Conservation (phyloP, 1,140 invertebrate genomes). For the Diabrotica undecimpunctata region DNA sequence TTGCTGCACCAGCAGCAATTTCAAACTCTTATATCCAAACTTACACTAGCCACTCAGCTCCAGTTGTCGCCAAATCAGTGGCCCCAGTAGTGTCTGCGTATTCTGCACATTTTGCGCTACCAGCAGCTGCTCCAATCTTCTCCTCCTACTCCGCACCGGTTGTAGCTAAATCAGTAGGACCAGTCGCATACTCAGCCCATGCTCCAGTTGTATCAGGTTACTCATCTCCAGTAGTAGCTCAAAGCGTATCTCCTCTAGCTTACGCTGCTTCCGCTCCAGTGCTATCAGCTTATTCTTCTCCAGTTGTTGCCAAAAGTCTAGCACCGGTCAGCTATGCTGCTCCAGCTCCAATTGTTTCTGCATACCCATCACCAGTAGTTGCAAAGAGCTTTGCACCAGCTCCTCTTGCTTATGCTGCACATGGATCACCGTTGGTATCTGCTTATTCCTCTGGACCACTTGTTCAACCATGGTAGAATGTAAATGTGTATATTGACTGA, state of each 20-base stretch:
- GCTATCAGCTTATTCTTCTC: constrained; percentile 47
- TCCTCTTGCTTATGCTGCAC: too few species aligned
- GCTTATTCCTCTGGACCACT: too few species aligned
- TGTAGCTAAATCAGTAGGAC: constrained; percentile 36
- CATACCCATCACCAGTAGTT: too few species aligned
- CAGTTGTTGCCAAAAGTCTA: not conserved
- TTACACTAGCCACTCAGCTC: constrained; percentile 51
- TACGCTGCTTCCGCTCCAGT: not conserved
- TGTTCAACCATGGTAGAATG: too few species aligned
- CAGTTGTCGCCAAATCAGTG: constrained; percentile 55
- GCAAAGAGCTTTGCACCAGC: too few species aligned
- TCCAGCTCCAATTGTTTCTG: not conserved
- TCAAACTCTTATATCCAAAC: constrained; percentile 57
- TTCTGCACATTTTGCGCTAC: not conserved
- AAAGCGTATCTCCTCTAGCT: not conserved
- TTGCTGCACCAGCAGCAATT: constrained; percentile 30
- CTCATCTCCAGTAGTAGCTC: constrained; percentile 29
- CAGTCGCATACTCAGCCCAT: constrained; percentile 51
- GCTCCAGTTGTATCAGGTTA: constrained; percentile 48
- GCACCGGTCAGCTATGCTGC: not conserved
- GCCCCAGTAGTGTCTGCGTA: constrained; percentile 39
- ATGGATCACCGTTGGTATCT: too few species aligned
- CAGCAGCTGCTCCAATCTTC: not conserved
- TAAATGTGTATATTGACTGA: too few species aligned
- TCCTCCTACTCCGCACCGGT: constrained; percentile 41